These are phyloP conservation scores for Phaethon lepturus DNA, from an alignment of 2,113 vertebrate species.

Conservation along the genomic window DNA sequence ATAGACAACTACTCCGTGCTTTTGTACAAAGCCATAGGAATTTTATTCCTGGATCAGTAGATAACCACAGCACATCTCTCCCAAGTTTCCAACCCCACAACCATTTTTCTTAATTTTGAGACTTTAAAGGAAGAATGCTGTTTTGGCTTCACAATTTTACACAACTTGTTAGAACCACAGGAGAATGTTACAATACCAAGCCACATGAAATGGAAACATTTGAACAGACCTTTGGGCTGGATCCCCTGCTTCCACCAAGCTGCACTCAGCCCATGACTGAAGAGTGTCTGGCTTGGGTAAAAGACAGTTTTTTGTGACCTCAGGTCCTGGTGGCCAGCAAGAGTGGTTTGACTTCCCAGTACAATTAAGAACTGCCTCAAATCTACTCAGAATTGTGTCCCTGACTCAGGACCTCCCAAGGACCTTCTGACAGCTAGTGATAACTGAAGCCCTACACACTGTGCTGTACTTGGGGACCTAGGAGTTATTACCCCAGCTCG, in stretches of 20 bases:
- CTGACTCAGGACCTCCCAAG: not conserved
- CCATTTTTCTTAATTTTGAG: conserved; percentile 79
- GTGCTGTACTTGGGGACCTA: not conserved
- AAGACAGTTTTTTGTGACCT: not conserved
- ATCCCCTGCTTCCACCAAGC: conserved; percentile 34
- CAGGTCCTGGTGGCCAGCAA: not conserved
- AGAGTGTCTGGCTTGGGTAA: conserved; percentile 2
- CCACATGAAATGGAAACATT: conserved; percentile 72
- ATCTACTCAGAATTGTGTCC: not conserved
- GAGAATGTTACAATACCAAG: conserved; percentile 60
- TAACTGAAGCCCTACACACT: not conserved
- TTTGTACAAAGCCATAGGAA: conserved; percentile 75
- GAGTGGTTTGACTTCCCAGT: not conserved
- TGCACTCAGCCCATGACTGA: not conserved
- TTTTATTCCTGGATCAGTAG: conserved; percentile 78
- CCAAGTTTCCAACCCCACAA: conserved; percentile 83
- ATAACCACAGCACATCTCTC: conserved; percentile 76
- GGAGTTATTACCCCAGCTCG: not conserved
- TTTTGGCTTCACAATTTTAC: conserved; percentile 74
- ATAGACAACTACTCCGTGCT: conserved; percentile 15
- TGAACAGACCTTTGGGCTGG: conserved; percentile 43
- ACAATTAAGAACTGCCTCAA: not conserved
- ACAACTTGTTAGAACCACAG: conserved; percentile 68
- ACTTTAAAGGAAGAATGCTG: conserved; percentile 81
- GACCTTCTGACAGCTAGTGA: not conserved